These are phyloP conservation scores for Brachypalpus laphriformis DNA, from an alignment of 2,888 invertebrate genomes.

Conservation along the genomic window DNA sequence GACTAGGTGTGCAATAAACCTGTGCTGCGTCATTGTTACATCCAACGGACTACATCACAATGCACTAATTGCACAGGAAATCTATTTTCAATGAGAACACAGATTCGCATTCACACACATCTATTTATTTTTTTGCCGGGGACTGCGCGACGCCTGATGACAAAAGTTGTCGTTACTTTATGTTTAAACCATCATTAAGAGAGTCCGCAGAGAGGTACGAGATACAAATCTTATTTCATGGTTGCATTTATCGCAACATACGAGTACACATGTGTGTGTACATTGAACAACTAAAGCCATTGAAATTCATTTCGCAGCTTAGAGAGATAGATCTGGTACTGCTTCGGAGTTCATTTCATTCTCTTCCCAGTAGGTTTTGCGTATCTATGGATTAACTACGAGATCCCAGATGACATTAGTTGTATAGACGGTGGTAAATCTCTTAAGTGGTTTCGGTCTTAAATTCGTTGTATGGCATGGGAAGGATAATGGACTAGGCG, in stretches of 20 bases:
- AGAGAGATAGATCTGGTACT: not conserved
- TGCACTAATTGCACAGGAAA: slow-evolving; percentile 67
- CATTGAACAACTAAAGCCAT: slow-evolving; percentile 1
- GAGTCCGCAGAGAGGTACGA: not conserved
- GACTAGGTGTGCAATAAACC: slow-evolving; percentile 47
- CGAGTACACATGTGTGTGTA: slow-evolving; percentile 4
- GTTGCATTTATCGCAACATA: no score
- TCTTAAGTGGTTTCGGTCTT: not conserved
- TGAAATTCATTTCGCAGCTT: slow-evolving; percentile 29
- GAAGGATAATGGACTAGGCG: not conserved
- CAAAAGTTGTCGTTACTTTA: slow-evolving; percentile 29
- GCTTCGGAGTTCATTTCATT: slow-evolving; percentile 34
- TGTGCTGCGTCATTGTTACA: slow-evolving; percentile 35
- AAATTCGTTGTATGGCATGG: not conserved
- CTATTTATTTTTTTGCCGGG: not conserved
- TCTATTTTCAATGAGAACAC: slow-evolving; percentile 64
- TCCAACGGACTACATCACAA: slow-evolving; percentile 29
- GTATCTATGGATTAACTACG: not conserved
- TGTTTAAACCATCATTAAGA: slow-evolving; percentile 40
- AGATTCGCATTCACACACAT: slow-evolving; percentile 40
- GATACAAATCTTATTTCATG: slow-evolving; percentile 35
- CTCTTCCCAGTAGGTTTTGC: not conserved
- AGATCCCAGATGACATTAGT: not conserved
- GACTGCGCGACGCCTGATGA: slow-evolving; percentile 11
- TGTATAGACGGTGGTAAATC: not conserved